Base-by-base conservation (phyloP, 2,888 invertebrate genomes). In the Omphaloscelis lunosa region DNA sequence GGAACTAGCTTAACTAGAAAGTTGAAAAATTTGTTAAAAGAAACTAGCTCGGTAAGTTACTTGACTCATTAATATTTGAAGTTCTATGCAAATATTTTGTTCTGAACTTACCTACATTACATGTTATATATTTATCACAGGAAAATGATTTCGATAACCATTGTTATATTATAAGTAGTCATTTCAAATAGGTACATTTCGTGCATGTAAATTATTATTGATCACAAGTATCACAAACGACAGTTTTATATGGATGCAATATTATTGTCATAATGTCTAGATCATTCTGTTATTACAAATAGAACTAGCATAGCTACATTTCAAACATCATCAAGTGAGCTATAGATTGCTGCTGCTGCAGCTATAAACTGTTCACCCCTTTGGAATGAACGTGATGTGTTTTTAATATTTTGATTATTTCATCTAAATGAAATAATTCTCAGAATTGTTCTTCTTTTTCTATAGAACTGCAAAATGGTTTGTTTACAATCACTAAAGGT, bases 61-160 rank as follows among this genome's bases (percentile, higher is more conserved):
- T 45, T 23, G n/a, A 75, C 41, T 34, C 27, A 34, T 62, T 27
- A 11, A 29, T 48, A 27, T n/a, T 56, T 23, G 17, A 62, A 23
- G 27, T 76, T 62, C 51, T 41, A 56, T 65, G 41, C n/a, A 61
- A 61, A 77, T n/a, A 68, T 45, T 53, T 45, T 20, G 15, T 59
- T 41, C n/a, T 23, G n/a, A 17, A 12, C 9, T 29, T 77, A 53
- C 11, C 6, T 53, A 53, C 27, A 41, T 29, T 61, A 29, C 9
- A 67, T 12, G 23, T 58, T 75, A 75, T 75, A 75, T 63, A 66
- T 67, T 76, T 77, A 77, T 48, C 45, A 78, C 62, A 78, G 62
- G 72, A 79, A 65, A 65, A 65, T 41, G 15, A 79, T 65, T 72
- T 72, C 4, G n/a, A 79, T n/a, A 77, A 72, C 17, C 2, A 48